A percentile compares a stretch with the other conserved stretches of the same genome.
These are phyloP conservation scores for Drosophila falleni DNA, from an alignment of 2,888 invertebrate species.

Conservation along the genomic window DNA sequence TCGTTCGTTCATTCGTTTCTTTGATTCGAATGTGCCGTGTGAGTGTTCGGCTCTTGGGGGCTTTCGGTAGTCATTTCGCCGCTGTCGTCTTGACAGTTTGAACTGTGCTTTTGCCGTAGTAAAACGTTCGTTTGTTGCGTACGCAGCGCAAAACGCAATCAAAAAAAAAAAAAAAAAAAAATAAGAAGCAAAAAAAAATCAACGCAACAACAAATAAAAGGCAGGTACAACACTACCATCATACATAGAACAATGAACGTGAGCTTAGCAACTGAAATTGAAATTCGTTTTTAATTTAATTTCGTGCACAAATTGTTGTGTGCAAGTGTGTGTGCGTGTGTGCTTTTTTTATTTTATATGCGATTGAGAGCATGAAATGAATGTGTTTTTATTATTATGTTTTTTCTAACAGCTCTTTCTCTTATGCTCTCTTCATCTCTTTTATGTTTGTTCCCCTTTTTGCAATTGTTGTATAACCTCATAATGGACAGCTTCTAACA, in stretches of 20 bases:
- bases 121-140: constrained; percentile 53
- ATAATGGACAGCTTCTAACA: constrained; percentile 48
- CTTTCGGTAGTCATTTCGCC: constrained; percentile 51
- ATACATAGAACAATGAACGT: constrained; percentile 19
- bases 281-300: constrained; percentile 69
- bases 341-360: constrained; percentile 10
- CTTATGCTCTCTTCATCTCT: constrained; percentile 12
- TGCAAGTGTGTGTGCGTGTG: constrained; percentile 20
- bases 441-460: constrained; percentile 24
- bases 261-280: constrained; percentile 57
- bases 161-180: constrained; percentile 21
- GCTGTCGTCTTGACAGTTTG: constrained; percentile 64
- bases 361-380: not conserved
- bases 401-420: constrained; percentile 33
- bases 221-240: constrained; percentile 45
- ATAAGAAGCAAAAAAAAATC: constrained; percentile 26
- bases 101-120: constrained; percentile 71
- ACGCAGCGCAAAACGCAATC: constrained; percentile 47
- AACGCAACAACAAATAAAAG: constrained; percentile 35
- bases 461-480: constrained; percentile 72
- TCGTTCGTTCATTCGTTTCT: constrained; percentile 24
- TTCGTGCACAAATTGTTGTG: constrained; percentile 45
- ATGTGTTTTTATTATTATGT: constrained; percentile 2
- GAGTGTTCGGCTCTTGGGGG: constrained; percentile 5
- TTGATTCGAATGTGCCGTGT: constrained; percentile 10